phyloP scores from a whole-genome alignment of 2,797 vertebrate genomes.

The Sebastes umbrosus region DNA sequence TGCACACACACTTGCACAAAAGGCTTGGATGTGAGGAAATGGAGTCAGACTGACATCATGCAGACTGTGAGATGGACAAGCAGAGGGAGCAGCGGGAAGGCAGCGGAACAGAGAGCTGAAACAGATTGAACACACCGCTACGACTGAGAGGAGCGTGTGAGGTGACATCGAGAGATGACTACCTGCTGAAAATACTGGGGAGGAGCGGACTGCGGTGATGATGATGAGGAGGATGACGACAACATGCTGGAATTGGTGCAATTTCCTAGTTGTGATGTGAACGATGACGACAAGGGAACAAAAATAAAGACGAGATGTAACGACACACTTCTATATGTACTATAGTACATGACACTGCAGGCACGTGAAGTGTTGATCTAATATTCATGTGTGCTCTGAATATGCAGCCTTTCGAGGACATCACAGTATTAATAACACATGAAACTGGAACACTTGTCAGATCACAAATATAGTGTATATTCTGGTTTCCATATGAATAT shows the following conservation, averaged over 20 bases:
- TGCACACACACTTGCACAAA: conserved; percentile 10
- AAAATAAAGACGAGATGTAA: conserved; percentile 3
- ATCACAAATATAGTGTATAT: neutral
- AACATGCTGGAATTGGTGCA: neutral
- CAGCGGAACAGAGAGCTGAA: conserved; percentile 23
- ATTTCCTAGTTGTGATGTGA: conserved; percentile 1
- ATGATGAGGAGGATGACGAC: neutral
- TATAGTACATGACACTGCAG: neutral
- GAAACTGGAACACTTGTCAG: neutral
- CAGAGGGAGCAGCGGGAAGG: conserved; percentile 47
- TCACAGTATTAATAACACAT: conserved; percentile 32
- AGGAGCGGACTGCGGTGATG: neutral
- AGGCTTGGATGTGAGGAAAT: conserved; percentile 38
- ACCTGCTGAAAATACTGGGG: neutral
- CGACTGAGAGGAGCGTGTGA: conserved; percentile 27
- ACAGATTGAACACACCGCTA: conserved; percentile 24
- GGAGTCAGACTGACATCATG: conserved; percentile 68
- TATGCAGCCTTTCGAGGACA: conserved; percentile 35
- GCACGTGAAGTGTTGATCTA: neutral
- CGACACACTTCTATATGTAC: neutral
- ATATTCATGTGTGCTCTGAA: neutral
- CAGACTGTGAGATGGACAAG: conserved; percentile 53
- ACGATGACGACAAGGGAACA: neutral
- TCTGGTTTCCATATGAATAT: neutral
- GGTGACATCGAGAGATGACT: conserved; percentile 27